Conservation (phyloP, 2,113 vertebrate genomes). For the Sapayoa aenigma region DNA sequence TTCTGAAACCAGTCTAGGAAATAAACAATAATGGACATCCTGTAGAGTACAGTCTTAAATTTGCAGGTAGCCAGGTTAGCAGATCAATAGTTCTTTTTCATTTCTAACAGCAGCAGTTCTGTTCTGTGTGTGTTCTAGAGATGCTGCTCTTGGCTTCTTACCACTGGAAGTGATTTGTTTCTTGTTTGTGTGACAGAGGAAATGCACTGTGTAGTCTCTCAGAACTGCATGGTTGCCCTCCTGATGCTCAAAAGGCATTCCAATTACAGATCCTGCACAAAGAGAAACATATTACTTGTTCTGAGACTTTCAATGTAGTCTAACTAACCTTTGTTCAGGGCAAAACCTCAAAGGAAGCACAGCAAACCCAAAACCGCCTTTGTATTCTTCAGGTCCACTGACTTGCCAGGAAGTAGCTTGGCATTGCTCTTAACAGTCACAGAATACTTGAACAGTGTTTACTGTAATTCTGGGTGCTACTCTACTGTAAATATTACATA, state of each 20-base stretch:
- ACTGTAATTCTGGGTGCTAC: background rate
- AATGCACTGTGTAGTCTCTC: background rate
- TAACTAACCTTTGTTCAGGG: background rate
- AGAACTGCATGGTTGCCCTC: background rate
- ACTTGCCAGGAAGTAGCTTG: background rate
- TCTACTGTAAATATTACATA: background rate
- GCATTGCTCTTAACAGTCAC: background rate
- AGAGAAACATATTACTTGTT: background rate
- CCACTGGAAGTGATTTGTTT: slow-evolving; percentile 1
- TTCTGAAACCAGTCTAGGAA: background rate
- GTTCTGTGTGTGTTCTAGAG: background rate
- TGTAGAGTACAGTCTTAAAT: background rate
- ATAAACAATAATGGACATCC: background rate
- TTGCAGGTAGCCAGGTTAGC: background rate
- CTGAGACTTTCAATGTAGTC: background rate
- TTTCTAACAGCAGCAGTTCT: background rate
- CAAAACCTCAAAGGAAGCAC: background rate
- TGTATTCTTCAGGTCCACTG: background rate
- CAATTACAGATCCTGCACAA: background rate
- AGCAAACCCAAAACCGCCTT: background rate
- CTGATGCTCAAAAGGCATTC: background rate
- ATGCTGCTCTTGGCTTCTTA: slow-evolving; percentile 14
- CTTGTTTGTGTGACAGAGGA: slow-evolving; percentile 22
- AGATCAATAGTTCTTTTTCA: slow-evolving; percentile 26
- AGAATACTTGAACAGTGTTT: background rate